Base-by-base conservation (phyloP, 2,797 vertebrate species). In the Helostoma temminkii region DNA sequence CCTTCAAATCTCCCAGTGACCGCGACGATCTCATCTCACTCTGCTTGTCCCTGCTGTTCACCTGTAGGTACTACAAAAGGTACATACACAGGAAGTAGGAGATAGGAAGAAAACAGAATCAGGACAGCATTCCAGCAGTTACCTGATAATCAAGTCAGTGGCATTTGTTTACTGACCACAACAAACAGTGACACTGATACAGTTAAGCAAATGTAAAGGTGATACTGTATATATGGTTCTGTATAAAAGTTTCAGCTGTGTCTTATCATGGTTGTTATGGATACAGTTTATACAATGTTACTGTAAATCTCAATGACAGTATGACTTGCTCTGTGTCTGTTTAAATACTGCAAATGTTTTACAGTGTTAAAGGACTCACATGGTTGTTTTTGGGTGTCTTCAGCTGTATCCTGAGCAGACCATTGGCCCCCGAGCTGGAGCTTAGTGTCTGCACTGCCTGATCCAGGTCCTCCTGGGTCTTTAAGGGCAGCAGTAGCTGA, bases 401-500 rank as follows among this genome's bases (percentile, higher is more conserved):
- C 47, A 96, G 94, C 78, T 96, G 86, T 68, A 97, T 92, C 81
- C 94, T 92, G 80, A 97, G 91, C 64, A 96, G 90, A 66, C 95
- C 94, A 67, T 95, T 96, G 78, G 92, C 82, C 78, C 91, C 94
- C 12, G 94, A 92, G 87, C 91, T 93, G 78, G 89, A 91, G 83
- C 94, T 90, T 89, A 96, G 62, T 37, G 90, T 90, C 81, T 93
- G 88, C 82, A 97, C 81, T 0, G 95, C 96, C 84, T 94, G 93
- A 76, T 97, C 96, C 93, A 97, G 90, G 81, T 97, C 96, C 83
- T 96, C 96, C 93, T 97, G 96, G 64, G 93, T 96, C 93, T 95
- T 96, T 81, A 97, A 87, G 0, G 95, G 95, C 83, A 96, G 84
- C 84, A 95, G 89, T 76, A 94, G 76, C 96, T 97, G 79, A 82